phyloP scores from a whole-genome alignment of 2,888 invertebrate species.

The Gastrophysa polygoni region DNA sequence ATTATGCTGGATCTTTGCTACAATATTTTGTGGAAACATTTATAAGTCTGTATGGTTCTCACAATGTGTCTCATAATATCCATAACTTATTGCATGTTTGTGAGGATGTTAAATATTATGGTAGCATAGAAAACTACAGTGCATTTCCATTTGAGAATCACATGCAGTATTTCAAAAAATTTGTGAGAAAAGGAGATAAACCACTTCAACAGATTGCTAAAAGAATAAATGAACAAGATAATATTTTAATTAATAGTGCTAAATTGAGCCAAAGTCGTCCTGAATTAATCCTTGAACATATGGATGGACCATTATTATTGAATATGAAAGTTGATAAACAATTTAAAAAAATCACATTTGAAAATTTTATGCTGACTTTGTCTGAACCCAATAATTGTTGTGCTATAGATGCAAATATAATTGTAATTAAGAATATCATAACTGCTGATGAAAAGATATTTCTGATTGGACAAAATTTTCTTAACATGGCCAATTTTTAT shows the following conservation, averaged over 20 bases:
- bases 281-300: conserved; percentile 6
- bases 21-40: conserved; percentile 21
- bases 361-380: too few species aligned
- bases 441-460: conserved; percentile 3
- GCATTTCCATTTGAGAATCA: conserved; percentile 11
- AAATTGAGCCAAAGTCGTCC: neutral
- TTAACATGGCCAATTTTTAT: conserved; percentile 7
- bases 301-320: too few species aligned
- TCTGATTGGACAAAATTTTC: conserved; percentile 11
- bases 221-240: conserved; percentile 11
- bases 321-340: conserved; percentile 12
- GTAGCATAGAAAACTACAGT: conserved; percentile 9
- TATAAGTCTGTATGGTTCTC: conserved; percentile 18
- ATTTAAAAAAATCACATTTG: conserved; percentile 5
- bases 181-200: conserved; percentile 19
- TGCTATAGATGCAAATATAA: conserved; percentile 8
- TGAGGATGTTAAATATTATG: conserved; percentile 19
- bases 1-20: neutral
- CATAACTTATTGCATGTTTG: conserved; percentile 23
- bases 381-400: conserved; percentile 15
- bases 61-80: conserved; percentile 22
- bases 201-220: conserved; percentile 20
- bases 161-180: conserved; percentile 8
- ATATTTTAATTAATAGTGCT: neutral
- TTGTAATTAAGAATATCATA: conserved; percentile 8